Evolutionary conservation across 2,113 vertebrate genomes (phyloP), one percentile per base, ranked within the genome.

Genomic region (Nymphicus hollandicus): DNA sequence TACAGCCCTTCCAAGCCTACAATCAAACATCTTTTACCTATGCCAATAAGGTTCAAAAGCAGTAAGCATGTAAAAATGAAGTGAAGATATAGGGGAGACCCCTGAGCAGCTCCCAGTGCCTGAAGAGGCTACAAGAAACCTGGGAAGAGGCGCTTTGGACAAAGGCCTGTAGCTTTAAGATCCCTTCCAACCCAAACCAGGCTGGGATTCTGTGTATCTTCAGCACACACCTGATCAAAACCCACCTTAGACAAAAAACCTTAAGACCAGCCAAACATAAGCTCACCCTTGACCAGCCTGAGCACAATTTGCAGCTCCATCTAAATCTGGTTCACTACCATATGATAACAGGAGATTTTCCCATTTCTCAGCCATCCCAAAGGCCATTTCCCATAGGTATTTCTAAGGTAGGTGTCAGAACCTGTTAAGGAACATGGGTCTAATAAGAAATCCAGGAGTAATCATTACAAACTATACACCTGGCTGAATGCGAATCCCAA

Each of bases 261-360:
- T 33, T 28, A 23, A n/a, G 24, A 37, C 37, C 10, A 24, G 17
- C 9, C 4, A 31, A 39, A 31, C 6, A 4, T 1, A 9, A 73
- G 35, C 29, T 31, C 23, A 49, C 13, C 5, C 17, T 9, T 12
- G 27, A 16, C 7, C 27, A 37, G 28, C 7, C 33, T 13, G 6
- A 52, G 31, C 50, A 16, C 13, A 41, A 9, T 9, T 49, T 11
- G 23, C 18, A 41, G 9, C 11, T 55, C 35, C 6, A 53, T 35
- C 43, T 13, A 66, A 43, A 28, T 1, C 3, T 4, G 10, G 7
- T 24, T 55, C 1, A 0, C 22, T 23, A 13, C 15, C 7, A n/a
- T 0, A 49, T 4, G 44, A 35, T 0, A 0, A 11, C 0, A 13
- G 33, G 2, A n/a, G 5, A 4, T 22, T 65, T 46, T 17, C 33